Percentiles rank a stretch among this genome's conserved stretches.
Conservation (phyloP, 2,888 invertebrate species). For the Drosophila neotestacea region DNA sequence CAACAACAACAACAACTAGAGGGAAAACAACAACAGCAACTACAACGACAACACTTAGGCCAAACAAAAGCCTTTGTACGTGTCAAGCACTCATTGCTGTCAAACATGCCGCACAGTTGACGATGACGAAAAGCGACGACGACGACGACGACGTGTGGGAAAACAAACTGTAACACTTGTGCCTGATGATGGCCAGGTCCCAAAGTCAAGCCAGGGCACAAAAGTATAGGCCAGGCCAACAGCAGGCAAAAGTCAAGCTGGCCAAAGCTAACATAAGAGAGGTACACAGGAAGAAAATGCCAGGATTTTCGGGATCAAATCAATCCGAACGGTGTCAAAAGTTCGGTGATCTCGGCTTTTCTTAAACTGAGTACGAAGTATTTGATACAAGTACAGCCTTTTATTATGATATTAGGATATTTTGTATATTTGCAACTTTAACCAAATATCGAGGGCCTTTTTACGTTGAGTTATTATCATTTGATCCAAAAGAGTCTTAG, state of each 20-base stretch:
- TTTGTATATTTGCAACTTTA: too few relatives aligned
- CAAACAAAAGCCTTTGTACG: conserved; percentile 77
- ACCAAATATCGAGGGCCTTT: too few relatives aligned
- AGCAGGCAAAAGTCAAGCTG: conserved; percentile 11
- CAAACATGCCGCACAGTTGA: conserved; percentile 74
- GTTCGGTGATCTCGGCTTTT: too few relatives aligned
- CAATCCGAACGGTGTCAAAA: too few relatives aligned
- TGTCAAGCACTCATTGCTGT: conserved; percentile 79
- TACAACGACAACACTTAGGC: conserved; percentile 53
- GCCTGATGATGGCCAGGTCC: conserved; percentile 58
- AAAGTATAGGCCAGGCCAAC: neutral
- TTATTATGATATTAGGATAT: too few relatives aligned
- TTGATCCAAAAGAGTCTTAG: too few relatives aligned
- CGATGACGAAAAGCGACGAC: conserved; percentile 70
- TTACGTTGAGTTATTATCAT: too few relatives aligned
- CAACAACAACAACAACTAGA: conserved; percentile 41
- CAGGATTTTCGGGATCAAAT: too few relatives aligned
- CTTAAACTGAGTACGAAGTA: too few relatives aligned
- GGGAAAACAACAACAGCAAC: conserved; percentile 4
- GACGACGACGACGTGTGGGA: conserved; percentile 72
- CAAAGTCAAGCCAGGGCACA: conserved; percentile 6
- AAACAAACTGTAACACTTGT: conserved; percentile 74
- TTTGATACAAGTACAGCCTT: too few relatives aligned
- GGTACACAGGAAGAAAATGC: too few relatives aligned
- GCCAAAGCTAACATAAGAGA: too few relatives aligned